Evolutionary conservation across 2,797 vertebrate genomes (phyloP), one percentile per base, ranked within the genome.

Genomic region (Limosa lapponica): DNA sequence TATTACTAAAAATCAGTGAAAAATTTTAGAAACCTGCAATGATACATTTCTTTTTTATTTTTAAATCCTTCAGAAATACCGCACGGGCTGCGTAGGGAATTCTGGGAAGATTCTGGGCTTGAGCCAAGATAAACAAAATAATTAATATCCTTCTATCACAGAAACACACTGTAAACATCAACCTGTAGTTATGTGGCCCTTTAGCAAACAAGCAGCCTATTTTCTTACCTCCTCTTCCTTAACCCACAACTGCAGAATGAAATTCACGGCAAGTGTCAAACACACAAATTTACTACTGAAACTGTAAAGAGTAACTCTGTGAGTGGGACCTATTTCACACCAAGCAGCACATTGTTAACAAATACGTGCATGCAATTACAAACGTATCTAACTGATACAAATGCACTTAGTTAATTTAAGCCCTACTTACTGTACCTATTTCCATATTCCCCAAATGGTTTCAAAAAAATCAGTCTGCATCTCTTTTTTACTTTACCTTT

Each of bases 401-500:
- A 52, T 10, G 8, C 9, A 86, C 13, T 70, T 86, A 22, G 65
- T 39, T 86, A 22, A 61, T 39, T 51, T 46, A 77, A 93, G 19
- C 36, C 44, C 39, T 49, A 10, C 52, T 77, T 61, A 69, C 30
- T 67, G 12, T 20, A 69, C 10, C 18, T 69, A 51, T 36, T 78
- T 87, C 34, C 36, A 67, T 27, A 32, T 11, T 52, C 43, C 58
- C 49, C 69, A 71, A 27, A 44, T 2, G 7, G 28, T 72, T 77
- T 71, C 32, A 87, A 34, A 19, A 86, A 86, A 72, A 51, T 52
- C 49, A 39, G 18, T 71, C 55, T 72, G 12, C 2, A 0, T 6
- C 59, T 73, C 16, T 74, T 70, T 70, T 58, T 97, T 98, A 98
- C 98, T 55, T 97, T 98, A 98, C 98, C 98, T 98, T 72, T 98